phyloP scores from a whole-genome alignment of 2,113 vertebrate species.

The Malurus elegans region DNA sequence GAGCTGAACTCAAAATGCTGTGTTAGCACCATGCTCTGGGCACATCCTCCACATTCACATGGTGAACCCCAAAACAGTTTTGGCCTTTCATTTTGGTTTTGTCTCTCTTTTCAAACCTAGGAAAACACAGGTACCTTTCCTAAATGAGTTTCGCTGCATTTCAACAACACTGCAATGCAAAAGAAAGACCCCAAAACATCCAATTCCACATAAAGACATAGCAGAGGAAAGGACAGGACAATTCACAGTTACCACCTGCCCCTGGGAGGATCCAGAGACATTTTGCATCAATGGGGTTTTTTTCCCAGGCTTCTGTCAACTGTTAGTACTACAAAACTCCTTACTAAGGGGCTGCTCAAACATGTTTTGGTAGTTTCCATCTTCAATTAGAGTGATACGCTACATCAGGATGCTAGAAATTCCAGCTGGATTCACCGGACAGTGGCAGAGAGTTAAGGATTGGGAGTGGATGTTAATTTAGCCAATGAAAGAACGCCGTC shows the following conservation, averaged over 20 bases:
- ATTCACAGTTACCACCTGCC: background rate
- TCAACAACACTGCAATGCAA: conserved; percentile 35
- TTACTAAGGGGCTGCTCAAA: background rate
- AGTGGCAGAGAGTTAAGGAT: conserved; percentile 3
- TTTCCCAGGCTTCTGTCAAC: background rate
- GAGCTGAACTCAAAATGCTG: conserved; percentile 4
- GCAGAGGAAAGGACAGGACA: conserved; percentile 24
- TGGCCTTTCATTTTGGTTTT: background rate
- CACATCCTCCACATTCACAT: background rate
- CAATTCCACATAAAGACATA: conserved; percentile 27
- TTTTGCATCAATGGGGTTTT: too few species aligned
- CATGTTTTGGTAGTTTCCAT: background rate
- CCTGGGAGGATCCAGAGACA: background rate
- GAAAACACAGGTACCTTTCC: conserved; percentile 3
- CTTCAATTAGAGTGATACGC: background rate
- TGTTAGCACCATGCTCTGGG: conserved; percentile 35
- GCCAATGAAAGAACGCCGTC: conserved; percentile 18
- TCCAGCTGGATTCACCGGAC: background rate
- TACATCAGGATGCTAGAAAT: background rate
- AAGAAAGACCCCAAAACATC: conserved; percentile 22
- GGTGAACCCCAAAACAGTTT: background rate
- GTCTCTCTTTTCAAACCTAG: background rate
- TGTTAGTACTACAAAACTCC: conserved; percentile 2
- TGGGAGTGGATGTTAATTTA: conserved; percentile 49
- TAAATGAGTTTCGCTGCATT: background rate